phyloP scores from a whole-genome alignment of 2,888 invertebrate species.

The Tubulanus polymorphus region DNA sequence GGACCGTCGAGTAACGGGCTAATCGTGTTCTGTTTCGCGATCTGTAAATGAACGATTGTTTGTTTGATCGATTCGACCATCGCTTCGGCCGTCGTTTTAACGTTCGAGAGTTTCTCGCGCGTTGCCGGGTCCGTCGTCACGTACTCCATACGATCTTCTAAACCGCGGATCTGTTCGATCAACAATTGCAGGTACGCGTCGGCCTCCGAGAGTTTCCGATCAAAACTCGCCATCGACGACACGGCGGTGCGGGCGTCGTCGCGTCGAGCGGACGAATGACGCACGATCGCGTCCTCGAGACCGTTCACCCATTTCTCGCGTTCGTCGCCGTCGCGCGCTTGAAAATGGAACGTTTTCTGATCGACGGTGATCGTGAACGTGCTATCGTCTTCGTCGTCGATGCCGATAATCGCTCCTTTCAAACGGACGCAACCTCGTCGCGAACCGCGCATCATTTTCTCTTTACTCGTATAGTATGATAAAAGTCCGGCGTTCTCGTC shows the following conservation, averaged over 20 bases:
- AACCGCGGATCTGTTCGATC: constrained; percentile 74
- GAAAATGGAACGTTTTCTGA: constrained; percentile 98
- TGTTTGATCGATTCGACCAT: constrained; percentile 98
- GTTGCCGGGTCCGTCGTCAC: constrained; percentile 40
- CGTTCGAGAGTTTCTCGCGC: too few relatives aligned
- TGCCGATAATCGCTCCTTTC: constrained; percentile 95
- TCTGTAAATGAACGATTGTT: constrained; percentile 95
- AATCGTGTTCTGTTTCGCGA: constrained; percentile 65
- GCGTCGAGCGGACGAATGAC: too few relatives aligned
- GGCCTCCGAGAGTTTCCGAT: constrained; percentile 87
- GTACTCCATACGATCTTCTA: constrained; percentile 42
- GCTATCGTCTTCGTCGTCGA: constrained; percentile 94
- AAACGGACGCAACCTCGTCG: constrained; percentile 95
- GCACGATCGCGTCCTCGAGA: constrained; percentile 86
- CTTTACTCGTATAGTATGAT: constrained; percentile 97
- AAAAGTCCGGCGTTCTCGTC: constrained; percentile 94
- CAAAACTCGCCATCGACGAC: constrained; percentile 68
- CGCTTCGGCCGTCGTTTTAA: too few relatives aligned
- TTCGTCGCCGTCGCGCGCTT: constrained; percentile 91
- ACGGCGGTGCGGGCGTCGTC: too few relatives aligned
- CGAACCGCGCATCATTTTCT: constrained; percentile 97
- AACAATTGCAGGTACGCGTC: constrained; percentile 93
- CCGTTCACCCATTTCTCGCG: constrained; percentile 94
- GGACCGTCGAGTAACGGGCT: background rate
- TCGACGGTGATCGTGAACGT: constrained; percentile 96